These are phyloP conservation scores for Phrynocephalus vlangalii DNA, from an alignment of 2,797 vertebrate genomes.

Conservation along the genomic window DNA sequence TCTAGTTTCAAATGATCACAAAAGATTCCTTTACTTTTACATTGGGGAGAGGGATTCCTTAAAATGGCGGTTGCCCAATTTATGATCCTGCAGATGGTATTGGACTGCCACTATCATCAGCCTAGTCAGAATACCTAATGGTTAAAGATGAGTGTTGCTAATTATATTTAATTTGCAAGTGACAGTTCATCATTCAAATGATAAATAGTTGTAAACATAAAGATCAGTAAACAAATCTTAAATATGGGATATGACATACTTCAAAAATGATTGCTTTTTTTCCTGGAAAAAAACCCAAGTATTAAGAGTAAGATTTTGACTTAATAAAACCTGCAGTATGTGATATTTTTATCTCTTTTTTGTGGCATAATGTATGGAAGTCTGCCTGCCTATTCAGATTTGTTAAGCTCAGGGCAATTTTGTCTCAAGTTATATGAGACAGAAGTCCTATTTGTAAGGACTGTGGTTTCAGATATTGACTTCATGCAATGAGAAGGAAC, in stretches of 20 bases:
- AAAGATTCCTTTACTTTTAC: too few species aligned
- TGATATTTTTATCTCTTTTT: conserved; percentile 39
- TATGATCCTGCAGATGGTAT: too few species aligned
- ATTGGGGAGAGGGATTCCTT: too few species aligned
- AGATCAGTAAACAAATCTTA: conserved; percentile 2
- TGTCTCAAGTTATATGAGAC: background rate
- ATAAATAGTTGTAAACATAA: background rate
- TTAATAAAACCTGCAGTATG: conserved; percentile 24
- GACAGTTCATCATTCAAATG: background rate
- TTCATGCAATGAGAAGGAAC: background rate
- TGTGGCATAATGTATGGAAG: background rate
- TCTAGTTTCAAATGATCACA: too few species aligned
- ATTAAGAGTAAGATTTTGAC: conserved; percentile 44
- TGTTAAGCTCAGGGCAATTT: background rate
- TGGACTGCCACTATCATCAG: too few species aligned
- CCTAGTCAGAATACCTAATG: too few species aligned
- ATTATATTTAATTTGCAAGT: background rate
- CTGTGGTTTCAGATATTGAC: background rate
- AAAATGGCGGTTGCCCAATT: too few species aligned
- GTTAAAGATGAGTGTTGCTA: background rate
- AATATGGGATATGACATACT: conserved; percentile 43
- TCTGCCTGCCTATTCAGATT: background rate
- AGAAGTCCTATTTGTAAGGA: background rate
- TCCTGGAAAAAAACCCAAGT: conserved; percentile 36
- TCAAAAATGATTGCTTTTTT: conserved; percentile 40